phyloP scores from a whole-genome alignment of 2,113 vertebrate species.

The Tamias sibiricus region DNA sequence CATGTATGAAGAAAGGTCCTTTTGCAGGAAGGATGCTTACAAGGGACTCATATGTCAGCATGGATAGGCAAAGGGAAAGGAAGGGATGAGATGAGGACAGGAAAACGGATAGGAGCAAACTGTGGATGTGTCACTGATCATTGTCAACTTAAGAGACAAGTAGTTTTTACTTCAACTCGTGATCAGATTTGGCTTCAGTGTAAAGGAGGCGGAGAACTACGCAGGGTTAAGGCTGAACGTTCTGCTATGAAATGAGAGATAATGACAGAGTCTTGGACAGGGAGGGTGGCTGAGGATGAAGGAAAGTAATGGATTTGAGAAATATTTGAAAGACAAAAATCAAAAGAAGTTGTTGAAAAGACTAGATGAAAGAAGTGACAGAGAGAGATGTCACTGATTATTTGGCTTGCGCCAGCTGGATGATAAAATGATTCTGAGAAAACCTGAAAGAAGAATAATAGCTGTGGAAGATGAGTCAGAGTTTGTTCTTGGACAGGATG shows the following conservation, averaged over 20 bases:
- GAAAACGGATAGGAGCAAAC: not conserved
- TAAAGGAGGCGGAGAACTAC: not conserved
- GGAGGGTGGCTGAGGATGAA: not conserved
- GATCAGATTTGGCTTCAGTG: not conserved
- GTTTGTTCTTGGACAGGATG: not conserved
- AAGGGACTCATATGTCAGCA: not conserved
- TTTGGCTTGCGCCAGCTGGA: not conserved
- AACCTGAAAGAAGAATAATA: not conserved
- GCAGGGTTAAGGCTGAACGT: not conserved
- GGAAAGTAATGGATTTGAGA: not conserved
- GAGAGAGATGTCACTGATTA: not conserved
- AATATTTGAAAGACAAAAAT: not conserved
- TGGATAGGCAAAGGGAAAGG: not conserved
- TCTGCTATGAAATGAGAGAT: not conserved
- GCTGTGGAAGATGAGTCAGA: not conserved
- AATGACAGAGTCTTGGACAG: not conserved
- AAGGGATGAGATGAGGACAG: not conserved
- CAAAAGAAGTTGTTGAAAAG: not conserved
- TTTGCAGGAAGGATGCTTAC: not conserved
- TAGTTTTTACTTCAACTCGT: not conserved
- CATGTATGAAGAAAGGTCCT: not conserved
- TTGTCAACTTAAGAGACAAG: not conserved
- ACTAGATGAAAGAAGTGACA: not conserved
- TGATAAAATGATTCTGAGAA: not conserved
- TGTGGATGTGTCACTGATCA: not conserved